phyloP scores from a whole-genome alignment of 2,888 invertebrate genomes.

The Tetropium fuscum region DNA sequence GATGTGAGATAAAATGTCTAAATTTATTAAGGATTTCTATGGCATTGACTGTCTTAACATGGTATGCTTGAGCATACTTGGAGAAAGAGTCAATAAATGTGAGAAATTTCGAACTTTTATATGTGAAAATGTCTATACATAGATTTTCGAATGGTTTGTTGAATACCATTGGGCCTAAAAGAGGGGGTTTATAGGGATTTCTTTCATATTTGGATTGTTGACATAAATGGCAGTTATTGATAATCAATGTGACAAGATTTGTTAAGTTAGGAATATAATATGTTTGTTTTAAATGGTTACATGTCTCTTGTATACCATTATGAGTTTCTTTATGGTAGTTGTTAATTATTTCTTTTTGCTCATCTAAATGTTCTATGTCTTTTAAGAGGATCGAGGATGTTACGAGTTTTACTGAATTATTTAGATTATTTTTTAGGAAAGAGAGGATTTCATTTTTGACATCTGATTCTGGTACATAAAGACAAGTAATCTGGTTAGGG shows the following conservation, averaged over 20 bases:
- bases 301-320: neutral
- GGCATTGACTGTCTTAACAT: neutral
- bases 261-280: neutral
- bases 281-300: neutral
- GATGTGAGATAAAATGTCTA: neutral
- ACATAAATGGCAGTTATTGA: neutral
- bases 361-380: neutral
- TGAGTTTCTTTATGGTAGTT: neutral
- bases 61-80: neutral
- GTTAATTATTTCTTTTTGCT: neutral
- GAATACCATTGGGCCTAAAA: neutral
- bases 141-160: neutral
- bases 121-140: neutral
- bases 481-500: too few relatives aligned
- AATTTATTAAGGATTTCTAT: neutral
- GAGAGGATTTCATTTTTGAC: too few relatives aligned
- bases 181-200: neutral
- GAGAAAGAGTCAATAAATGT: neutral
- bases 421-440: too few relatives aligned
- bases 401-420: conserved; percentile 2
- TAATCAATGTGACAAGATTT: neutral
- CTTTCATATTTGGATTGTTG: conserved; percentile 1
- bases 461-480: too few relatives aligned
- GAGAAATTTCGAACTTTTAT: neutral
- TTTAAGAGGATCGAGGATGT: neutral